Evolutionary conservation across 2,113 vertebrate species (phyloP), one percentile per base, ranked within the genome.

Genomic region (Neogobius melanostomus): DNA sequence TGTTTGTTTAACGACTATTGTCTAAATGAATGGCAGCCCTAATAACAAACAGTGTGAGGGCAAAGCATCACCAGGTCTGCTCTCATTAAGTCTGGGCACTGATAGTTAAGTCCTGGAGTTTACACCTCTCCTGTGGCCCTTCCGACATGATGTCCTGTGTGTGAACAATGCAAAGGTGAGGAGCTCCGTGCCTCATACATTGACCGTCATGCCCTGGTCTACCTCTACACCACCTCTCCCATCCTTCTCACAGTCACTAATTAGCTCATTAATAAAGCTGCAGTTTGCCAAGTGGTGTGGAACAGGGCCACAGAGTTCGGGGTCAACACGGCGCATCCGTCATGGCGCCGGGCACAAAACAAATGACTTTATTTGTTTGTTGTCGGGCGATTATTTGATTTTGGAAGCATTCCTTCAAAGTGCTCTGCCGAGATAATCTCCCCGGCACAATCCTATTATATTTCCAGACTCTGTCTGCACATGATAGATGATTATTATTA

Each of bases 251-350:
- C 57, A 62, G 72, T 74, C 67, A 50, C 69, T 76, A 87, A 81
- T 85, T 72, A 82, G 69, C 68, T 77, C 81, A 88, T 88, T 87
- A 87, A 86, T 78, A 76, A 77, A 57, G 59, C 68, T 21, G 56
- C 56, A 59, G 56, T 59, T 59, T 59, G 56, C 56, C 56, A 59
- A 59, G 56, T 68, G 28, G 64, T 64, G 72, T 71, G 51, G 76
- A 74, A 57, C 45, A 64, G 51, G 28, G 43, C 14, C 66, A 45
- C 61, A 16, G 47, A 61, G 63, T 36, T n/a, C 0, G 5, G 56
- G 65, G 73, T 83, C 79, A 69, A 64, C 17, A 63, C 11, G 10
- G 46, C 42, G 36, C 45, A 69, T 81, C 77, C 61, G 57, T 69
- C 69, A 72, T 10, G 11, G 56, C 56, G 12, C 28, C 28, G 56